Base-by-base conservation (phyloP, 1,140 invertebrate species). In the Araneus ventricosus region DNA sequence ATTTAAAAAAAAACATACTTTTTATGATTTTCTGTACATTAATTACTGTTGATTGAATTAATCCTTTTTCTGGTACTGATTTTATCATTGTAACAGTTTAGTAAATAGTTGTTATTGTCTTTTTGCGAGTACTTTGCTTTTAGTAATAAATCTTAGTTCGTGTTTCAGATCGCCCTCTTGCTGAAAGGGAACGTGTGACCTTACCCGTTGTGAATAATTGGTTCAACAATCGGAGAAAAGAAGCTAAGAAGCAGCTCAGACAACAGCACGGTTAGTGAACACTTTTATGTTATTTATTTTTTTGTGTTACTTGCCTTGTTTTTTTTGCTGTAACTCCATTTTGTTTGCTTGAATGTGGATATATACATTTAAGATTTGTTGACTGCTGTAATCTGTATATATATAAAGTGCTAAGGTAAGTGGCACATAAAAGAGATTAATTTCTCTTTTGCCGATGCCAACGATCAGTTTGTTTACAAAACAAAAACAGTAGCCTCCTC, bases 211-310 rank as follows among this genome's bases (percentile, higher is more conserved):
- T 96, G 24, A 95, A 95, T 14, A 95, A 95, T 94, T 96, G 95
- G 95, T 96, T 96, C 94, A 95, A 95, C 45, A 96, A 96, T 92
- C 94, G 95, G 30, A 94, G 95, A 70, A 96, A 96, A 94, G 95
- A 95, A 93, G 94, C 95, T 30, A 95, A 95, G 93, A 95, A 95
- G 93, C 94, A 94, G 90, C 90, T 94, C 57, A 82, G 94, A 88
- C 94, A 94, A 70, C 94, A 94, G 57, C 94, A 94, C 93, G 94
- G 94, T 94, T 39, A 70, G 37, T 63, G 34, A 3, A 17, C 20
- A 34, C 14, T 67, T 63, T 30, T n/a, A 14, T 67, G 10, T 6
- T n/a, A 63, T 7, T n/a, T n/a, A n/a, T n/a, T n/a, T n/a, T n/a
- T n/a, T n/a, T n/a, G n/a, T n/a, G n/a, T n/a, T n/a, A n/a, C n/a